Evolutionary conservation across 2,888 invertebrate species (phyloP), one percentile per base, ranked within the genome.

Genomic region (Idaea dimidiata): DNA sequence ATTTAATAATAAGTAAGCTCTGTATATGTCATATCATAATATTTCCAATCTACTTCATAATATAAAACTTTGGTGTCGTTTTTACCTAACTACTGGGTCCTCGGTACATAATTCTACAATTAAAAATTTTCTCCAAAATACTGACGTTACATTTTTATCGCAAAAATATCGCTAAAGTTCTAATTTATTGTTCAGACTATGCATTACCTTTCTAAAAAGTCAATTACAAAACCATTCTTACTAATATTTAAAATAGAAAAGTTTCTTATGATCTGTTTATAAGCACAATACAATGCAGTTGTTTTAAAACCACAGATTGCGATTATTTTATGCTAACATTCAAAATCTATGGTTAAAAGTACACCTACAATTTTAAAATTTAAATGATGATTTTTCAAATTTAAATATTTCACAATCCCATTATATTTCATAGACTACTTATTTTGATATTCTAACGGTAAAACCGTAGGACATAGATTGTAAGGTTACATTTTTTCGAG

Each of bases 91-190:
- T 91, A 91, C 82, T 87, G 88, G 88, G 86, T 88, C 88, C 86
- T 79, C 76, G 72, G 79, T 80, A 78, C 72, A 79, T 84, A 86
- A 77, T 72, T 75, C 87, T 89, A 88, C 74, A 66, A 73, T 80
- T 84, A 74, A 85, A 90, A 87, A 80, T 3, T 75, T 82, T 83
- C 77, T 91, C 89, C 84, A 91, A 91, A 91, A 91, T 91, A 91
- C 86, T 82, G 89, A 82, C 75, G 77, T 86, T 87, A 89, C 87
- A 82, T 80, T 82, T 80, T 81, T 67, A 72, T 87, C 80, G 78
- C 85, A 88, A 89, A 89, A 88, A 90, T 89, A 91, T 83, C 70
- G 83, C 87, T 89, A 89, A 86, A 86, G 81, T 80, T 86, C 82
- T 85, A 86, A 79, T 84, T 74, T 66, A 68, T 62, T 77, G 75